These are phyloP conservation scores for Drosophila crucigera DNA, from an alignment of 2,888 invertebrate genomes.

Conservation along the genomic window DNA sequence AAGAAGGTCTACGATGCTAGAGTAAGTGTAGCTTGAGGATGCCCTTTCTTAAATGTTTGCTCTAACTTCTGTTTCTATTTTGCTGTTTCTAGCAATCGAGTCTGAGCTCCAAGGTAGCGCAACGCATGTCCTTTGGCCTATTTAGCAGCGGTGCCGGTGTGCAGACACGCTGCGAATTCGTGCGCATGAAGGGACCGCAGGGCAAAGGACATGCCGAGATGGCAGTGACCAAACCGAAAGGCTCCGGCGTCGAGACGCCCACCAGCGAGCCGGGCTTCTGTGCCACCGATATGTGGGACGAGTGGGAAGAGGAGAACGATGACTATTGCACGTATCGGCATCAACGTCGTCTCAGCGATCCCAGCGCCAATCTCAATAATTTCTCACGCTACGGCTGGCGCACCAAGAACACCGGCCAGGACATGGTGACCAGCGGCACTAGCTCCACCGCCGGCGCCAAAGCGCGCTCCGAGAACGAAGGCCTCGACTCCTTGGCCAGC, in stretches of 20 bases:
- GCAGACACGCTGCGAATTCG: slow-evolving; percentile 96
- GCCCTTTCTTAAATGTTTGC: neutral
- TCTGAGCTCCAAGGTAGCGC: slow-evolving; percentile 96
- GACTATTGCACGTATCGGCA: slow-evolving; percentile 93
- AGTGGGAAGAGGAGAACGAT: slow-evolving; percentile 95
- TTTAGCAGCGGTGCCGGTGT: slow-evolving; percentile 90
- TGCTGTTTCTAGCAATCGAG: slow-evolving; percentile 90
- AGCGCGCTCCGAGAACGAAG: slow-evolving; percentile 96
- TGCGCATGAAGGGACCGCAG: slow-evolving; percentile 98
- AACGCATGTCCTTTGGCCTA: slow-evolving; percentile 97
- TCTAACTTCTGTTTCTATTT: slow-evolving; percentile 55
- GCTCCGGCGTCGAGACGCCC: slow-evolving; percentile 97
- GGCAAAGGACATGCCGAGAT: slow-evolving; percentile 99
- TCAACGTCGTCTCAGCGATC: slow-evolving; percentile 94
- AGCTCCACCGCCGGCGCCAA: slow-evolving; percentile 88
- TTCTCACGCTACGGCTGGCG: slow-evolving; percentile 94
- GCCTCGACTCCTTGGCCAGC: slow-evolving; percentile 93
- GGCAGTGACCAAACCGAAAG: slow-evolving; percentile 97
- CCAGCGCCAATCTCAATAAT: slow-evolving; percentile 94
- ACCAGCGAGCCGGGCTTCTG: slow-evolving; percentile 95
- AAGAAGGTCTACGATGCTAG: slow-evolving; percentile 98
- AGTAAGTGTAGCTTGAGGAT: slow-evolving; percentile 87
- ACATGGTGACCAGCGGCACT: slow-evolving; percentile 88
- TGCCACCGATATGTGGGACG: slow-evolving; percentile 95
- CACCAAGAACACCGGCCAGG: slow-evolving; percentile 85